These are phyloP conservation scores for Macaca mulatta DNA, from an alignment of 2,113 vertebrate genomes.

Conservation along the genomic window DNA sequence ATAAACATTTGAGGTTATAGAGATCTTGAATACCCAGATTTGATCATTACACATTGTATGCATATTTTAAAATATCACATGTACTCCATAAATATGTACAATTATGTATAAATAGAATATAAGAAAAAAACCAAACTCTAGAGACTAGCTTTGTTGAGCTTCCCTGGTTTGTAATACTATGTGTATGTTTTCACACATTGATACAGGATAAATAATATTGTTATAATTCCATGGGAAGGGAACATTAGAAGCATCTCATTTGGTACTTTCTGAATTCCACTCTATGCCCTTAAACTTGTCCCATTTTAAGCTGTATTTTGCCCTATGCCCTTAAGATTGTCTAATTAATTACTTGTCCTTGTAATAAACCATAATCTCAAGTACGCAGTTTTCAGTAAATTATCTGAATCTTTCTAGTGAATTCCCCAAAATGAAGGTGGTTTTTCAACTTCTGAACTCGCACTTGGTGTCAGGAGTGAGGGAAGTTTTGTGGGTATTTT, in stretches of 20 bases:
- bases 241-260: neutral
- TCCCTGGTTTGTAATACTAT: neutral
- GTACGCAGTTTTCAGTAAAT: neutral
- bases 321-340: too few species aligned
- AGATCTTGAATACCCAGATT: too few species aligned
- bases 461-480: neutral
- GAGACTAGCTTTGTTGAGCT: neutral
- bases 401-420: neutral
- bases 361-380: neutral
- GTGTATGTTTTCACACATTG: neutral
- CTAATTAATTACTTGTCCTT: too few species aligned
- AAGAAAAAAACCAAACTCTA: too few species aligned
- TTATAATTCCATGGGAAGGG: neutral
- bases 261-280: neutral
- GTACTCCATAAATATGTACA: too few species aligned
- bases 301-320: too few species aligned
- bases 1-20: too few species aligned
- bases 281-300: neutral
- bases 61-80: too few species aligned
- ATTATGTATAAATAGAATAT: too few species aligned
- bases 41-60: too few species aligned
- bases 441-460: neutral
- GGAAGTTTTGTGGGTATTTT: neutral
- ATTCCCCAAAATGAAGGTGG: neutral
- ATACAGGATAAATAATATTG: too few species aligned